These are phyloP conservation scores for Sebastes diaconus DNA, from an alignment of 2,797 vertebrate species.

Conservation along the genomic window DNA sequence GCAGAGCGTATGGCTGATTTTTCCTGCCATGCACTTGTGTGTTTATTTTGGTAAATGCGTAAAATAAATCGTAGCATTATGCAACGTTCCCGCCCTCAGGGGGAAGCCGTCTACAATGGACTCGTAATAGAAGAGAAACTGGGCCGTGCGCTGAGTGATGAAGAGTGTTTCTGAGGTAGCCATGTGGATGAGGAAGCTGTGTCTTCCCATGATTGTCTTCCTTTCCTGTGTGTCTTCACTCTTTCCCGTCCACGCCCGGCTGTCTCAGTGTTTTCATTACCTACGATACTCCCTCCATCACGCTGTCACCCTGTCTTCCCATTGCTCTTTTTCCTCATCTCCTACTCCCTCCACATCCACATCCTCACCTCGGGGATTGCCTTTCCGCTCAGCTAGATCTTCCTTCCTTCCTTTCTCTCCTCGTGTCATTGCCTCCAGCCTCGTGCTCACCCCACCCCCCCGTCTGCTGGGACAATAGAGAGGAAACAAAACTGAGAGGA, in stretches of 20 bases:
- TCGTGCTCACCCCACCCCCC: slow-evolving; percentile 18
- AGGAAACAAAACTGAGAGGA: slow-evolving; percentile 52
- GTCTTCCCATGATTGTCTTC: slow-evolving; percentile 1
- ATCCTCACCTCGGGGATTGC: slow-evolving; percentile 15
- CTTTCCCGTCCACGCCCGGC: neutral
- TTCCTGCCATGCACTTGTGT: neutral
- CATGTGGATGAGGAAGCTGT: slow-evolving; percentile 22
- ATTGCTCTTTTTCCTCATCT: neutral
- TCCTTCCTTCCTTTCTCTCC: slow-evolving; percentile 52
- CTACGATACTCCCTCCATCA: slow-evolving; percentile 24
- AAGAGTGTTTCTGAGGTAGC: slow-evolving; percentile 19
- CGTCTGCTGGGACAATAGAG: slow-evolving; percentile 29
- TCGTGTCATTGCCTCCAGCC: slow-evolving; percentile 34
- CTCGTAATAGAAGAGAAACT: slow-evolving; percentile 38
- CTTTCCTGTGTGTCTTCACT: neutral
- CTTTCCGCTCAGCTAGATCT: slow-evolving; percentile 46
- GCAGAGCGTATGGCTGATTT: neutral
- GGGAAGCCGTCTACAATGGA: slow-evolving; percentile 25
- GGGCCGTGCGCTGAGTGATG: slow-evolving; percentile 37
- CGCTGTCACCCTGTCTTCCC: slow-evolving; percentile 24
- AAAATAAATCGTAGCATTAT: slow-evolving; percentile 10
- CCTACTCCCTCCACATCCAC: neutral
- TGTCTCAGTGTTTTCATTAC: slow-evolving; percentile 26
- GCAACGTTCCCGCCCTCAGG: slow-evolving; percentile 41
- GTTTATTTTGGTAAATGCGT: neutral